phyloP scores from a whole-genome alignment of 2,888 invertebrate genomes.

The Agonopterix arenella region DNA sequence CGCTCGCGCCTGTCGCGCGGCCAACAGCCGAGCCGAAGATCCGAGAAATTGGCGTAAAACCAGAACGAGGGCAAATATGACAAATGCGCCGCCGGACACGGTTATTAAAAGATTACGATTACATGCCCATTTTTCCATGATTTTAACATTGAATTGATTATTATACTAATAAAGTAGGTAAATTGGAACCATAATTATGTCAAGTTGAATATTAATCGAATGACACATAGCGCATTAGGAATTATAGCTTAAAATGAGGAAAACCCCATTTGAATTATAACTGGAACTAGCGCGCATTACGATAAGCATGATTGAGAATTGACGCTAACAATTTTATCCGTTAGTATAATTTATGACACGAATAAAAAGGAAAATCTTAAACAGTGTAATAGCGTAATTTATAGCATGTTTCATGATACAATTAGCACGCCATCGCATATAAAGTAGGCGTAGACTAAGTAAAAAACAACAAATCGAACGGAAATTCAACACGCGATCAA shows the following conservation, averaged over 20 bases:
- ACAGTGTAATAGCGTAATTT: neutral
- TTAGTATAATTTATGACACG: neutral
- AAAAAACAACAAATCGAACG: neutral
- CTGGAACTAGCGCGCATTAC: neutral
- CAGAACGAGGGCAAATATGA: constrained; percentile 46
- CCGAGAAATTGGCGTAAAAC: constrained; percentile 36
- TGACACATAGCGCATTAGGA: no score
- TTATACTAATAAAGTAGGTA: no score
- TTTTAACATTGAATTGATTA: neutral
- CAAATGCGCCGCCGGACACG: constrained; percentile 28
- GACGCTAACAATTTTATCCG: neutral
- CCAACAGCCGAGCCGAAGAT: constrained; percentile 17
- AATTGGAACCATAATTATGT: no score
- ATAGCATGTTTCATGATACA: neutral
- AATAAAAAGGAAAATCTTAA: neutral
- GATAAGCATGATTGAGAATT: neutral
- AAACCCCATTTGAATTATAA: neutral
- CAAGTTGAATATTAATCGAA: no score
- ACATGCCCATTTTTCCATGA: neutral
- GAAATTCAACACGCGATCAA: constrained; percentile 1
- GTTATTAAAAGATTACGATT: neutral
- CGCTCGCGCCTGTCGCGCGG: constrained; percentile 7
- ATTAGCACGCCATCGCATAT: constrained; percentile 1
- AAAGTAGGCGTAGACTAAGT: neutral
- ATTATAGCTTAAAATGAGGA: neutral